A percentile compares a stretch with the other conserved stretches of the same genome.
phyloP scores from a whole-genome alignment of 1,140 invertebrate genomes.

The Melitaea cinxia region DNA sequence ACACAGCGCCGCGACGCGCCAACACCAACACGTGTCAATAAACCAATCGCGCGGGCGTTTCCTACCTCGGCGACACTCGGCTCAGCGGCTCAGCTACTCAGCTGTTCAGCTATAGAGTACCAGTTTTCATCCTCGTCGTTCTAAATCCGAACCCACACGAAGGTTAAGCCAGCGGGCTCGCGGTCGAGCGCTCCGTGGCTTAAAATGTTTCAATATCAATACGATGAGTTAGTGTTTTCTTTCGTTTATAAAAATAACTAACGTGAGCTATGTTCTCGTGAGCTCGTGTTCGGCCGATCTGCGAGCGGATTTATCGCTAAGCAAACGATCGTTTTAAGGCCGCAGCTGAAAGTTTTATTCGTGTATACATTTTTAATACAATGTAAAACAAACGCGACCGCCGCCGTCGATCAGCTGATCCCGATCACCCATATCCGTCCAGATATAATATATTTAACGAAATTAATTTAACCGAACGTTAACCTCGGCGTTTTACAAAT shows the following conservation, averaged over 20 bases:
- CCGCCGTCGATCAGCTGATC: constrained; percentile 35
- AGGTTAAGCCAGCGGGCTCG: constrained; percentile 35
- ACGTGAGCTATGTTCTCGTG: constrained; percentile 56
- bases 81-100: neutral
- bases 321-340: constrained; percentile 60
- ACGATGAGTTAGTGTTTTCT: constrained; percentile 56
- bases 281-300: constrained; percentile 49
- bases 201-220: constrained; percentile 56
- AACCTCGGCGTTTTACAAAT: constrained; percentile 65
- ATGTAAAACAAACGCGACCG: constrained; percentile 47
- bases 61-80: constrained; percentile 29
- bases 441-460: constrained; percentile 40
- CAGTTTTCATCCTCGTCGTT: constrained; percentile 35
- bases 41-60: constrained; percentile 61
- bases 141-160: constrained; percentile 37
- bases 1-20: constrained; percentile 47
- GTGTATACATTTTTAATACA: constrained; percentile 62
- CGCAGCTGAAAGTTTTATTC: constrained; percentile 70
- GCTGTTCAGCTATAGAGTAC: neutral
- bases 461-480: constrained; percentile 60
- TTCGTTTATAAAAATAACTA: constrained; percentile 62
- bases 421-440: constrained; percentile 19
- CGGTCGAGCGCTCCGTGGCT: constrained; percentile 32
- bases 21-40: constrained; percentile 73
- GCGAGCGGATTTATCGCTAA: constrained; percentile 67